Percentiles rank a stretch among this genome's conserved stretches.
phyloP scores from a whole-genome alignment of 2,888 invertebrate genomes.

The Cremastobaeus sp. region DNA sequence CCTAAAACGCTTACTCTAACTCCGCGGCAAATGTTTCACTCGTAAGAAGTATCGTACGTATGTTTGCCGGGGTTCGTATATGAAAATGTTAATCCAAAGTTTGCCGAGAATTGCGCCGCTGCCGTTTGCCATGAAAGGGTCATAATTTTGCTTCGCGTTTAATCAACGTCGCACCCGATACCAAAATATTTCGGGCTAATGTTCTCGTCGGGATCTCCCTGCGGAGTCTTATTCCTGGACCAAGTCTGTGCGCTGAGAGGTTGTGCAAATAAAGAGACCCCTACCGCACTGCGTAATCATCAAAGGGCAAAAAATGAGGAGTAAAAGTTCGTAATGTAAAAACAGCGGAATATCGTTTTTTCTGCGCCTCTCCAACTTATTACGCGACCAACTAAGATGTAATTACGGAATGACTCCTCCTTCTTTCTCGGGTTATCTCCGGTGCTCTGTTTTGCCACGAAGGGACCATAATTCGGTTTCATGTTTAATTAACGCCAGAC shows the following conservation, averaged over 20 bases:
- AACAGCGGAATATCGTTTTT: slow-evolving; percentile 3
- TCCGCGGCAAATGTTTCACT: no score
- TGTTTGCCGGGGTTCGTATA: no score
- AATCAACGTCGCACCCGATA: slow-evolving; percentile 25
- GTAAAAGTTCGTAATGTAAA: slow-evolving; percentile 24
- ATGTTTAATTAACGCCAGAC: slow-evolving; percentile 61
- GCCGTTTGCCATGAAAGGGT: slow-evolving; percentile 4
- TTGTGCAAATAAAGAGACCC: slow-evolving; percentile 1
- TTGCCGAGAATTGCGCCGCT: neutral
- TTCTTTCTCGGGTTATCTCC: slow-evolving; percentile 7
- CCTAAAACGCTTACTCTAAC: no score
- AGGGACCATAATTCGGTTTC: slow-evolving; percentile 54
- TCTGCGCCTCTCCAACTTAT: slow-evolving; percentile 2
- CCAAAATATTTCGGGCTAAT: slow-evolving; percentile 29
- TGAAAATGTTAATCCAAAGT: no score
- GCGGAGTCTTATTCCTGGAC: neutral
- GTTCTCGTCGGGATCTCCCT: slow-evolving; percentile 5
- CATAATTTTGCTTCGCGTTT: slow-evolving; percentile 26
- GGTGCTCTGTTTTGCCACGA: slow-evolving; percentile 22
- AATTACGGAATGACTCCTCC: slow-evolving; percentile 36
- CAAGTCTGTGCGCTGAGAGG: neutral
- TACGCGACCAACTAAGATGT: slow-evolving; percentile 11
- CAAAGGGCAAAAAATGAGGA: slow-evolving; percentile 28
- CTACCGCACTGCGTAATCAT: slow-evolving; percentile 15
- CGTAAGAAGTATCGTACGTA: no score